Evolutionary conservation across 2,888 invertebrate species (phyloP).

Genomic region (Agonopterix subpropinquella): DNA sequence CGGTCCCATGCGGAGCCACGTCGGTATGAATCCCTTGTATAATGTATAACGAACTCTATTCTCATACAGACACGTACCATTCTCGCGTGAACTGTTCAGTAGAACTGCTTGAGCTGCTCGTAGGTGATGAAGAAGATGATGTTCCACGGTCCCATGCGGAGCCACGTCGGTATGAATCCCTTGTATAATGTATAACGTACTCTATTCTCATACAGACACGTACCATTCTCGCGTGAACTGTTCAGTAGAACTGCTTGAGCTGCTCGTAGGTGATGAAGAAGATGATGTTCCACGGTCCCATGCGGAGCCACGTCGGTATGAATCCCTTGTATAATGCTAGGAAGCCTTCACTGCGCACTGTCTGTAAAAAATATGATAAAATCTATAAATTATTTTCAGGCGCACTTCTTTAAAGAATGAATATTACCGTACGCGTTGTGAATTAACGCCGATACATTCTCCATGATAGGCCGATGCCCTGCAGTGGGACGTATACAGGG

Average conservation of each 20-base stretch:
- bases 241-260: constrained; percentile 82
- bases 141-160: constrained; percentile 98
- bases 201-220: too few relatives aligned
- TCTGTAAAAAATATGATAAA: constrained; percentile 64
- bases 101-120: constrained; percentile 89
- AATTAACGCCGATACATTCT: too few relatives aligned
- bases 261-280: constrained; percentile 97
- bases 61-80: too few relatives aligned
- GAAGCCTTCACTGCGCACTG: constrained; percentile 90
- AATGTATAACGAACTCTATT: constrained; percentile 59
- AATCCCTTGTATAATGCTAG: constrained; percentile 95
- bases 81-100: constrained; percentile 43
- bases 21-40: constrained; percentile 96
- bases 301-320: constrained; percentile 94
- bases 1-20: too few relatives aligned
- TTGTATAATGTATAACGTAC: constrained; percentile 82
- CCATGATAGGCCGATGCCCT: too few relatives aligned
- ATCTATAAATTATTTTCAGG: too few relatives aligned
- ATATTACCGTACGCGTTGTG: too few relatives aligned
- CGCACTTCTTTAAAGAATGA: too few relatives aligned
- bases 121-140: constrained; percentile 96
- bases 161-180: constrained; percentile 96
- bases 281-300: constrained; percentile 98
- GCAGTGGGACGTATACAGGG: too few relatives aligned
- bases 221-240: neutral